Percentiles rank a stretch among this genome's conserved stretches.
Conservation (phyloP, 1,140 invertebrate genomes). For the Wiebesia pumilae region DNA sequence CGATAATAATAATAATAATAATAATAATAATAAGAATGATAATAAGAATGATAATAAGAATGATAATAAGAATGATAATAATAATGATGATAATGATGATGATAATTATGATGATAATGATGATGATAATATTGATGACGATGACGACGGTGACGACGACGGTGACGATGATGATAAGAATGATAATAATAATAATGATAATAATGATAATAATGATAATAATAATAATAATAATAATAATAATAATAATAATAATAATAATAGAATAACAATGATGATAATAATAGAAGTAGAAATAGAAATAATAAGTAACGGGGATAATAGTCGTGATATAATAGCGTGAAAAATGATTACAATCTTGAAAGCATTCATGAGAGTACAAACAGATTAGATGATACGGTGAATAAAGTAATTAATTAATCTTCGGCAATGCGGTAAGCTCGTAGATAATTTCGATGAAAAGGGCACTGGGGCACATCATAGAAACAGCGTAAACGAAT, state of each 20-base stretch:
- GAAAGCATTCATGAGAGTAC: slow-evolving; percentile 35
- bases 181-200: neutral
- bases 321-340: neutral
- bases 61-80: slow-evolving; percentile 9
- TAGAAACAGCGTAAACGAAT: neutral
- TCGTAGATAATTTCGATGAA: neutral
- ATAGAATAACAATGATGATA: too few relatives aligned
- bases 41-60: neutral
- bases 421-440: slow-evolving; percentile 39
- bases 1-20: slow-evolving; percentile 22
- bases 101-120: neutral
- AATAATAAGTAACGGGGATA: too few relatives aligned
- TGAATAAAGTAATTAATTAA: slow-evolving; percentile 52
- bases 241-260: neutral
- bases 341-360: slow-evolving; percentile 31
- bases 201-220: slow-evolving; percentile 9
- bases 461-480: neutral
- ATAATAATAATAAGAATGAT: slow-evolving; percentile 19
- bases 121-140: slow-evolving; percentile 4
- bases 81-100: slow-evolving; percentile 19
- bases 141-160: neutral
- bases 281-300: too few relatives aligned
- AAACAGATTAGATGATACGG: slow-evolving; percentile 39
- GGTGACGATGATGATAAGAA: neutral
- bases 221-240: slow-evolving; percentile 6